Evolutionary conservation across 2,797 vertebrate genomes (phyloP), one percentile per base, ranked within the genome.

Genomic region (Champsocephalus gunnari): DNA sequence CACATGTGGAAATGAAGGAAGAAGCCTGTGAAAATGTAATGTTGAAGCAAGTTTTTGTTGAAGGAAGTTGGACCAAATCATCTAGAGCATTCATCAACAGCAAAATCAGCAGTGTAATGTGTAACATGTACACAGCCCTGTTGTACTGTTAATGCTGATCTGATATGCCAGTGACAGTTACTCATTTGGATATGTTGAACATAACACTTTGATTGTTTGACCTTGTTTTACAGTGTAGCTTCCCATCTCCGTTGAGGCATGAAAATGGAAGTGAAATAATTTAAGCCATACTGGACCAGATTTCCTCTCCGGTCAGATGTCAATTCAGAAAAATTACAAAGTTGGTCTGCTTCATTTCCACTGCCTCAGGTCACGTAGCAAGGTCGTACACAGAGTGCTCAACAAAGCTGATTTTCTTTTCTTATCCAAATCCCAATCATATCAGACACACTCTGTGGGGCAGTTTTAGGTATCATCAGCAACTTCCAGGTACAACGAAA

Each of bases 211-310:
- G 72, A 88, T 90, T 61, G 75, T 82, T 66, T 85, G 80, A 88
- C 84, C 81, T 89, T 79, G 88, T 73, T 89, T 84, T 87, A 88
- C 77, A 77, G 63, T 84, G 79, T 73, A 83, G 85, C 78, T 84
- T 91, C 87, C 83, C 66, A 58, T 89, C 71, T 87, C 77, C 65
- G 80, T 74, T 44, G 78, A 89, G 80, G 72, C 85, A 76, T 90
- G 81, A 87, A 89, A 87, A 89, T 89, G 90, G 89, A 93, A 90
- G 89, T 89, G 77, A 88, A 92, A 86, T 91, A 89, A 91, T 90
- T 87, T 84, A 83, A 91, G 73, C 84, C 89, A 87, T 76, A 79
- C 87, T 73, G 63, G 71, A 56, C 24, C 65, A 67, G 56, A 89
- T 91, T 93, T 92, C 87, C 83, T 92, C 73, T 81, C 79, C 74